These are phyloP conservation scores for Chiloscyllium punctatum DNA, from an alignment of 2,797 vertebrate genomes.

Conservation along the genomic window DNA sequence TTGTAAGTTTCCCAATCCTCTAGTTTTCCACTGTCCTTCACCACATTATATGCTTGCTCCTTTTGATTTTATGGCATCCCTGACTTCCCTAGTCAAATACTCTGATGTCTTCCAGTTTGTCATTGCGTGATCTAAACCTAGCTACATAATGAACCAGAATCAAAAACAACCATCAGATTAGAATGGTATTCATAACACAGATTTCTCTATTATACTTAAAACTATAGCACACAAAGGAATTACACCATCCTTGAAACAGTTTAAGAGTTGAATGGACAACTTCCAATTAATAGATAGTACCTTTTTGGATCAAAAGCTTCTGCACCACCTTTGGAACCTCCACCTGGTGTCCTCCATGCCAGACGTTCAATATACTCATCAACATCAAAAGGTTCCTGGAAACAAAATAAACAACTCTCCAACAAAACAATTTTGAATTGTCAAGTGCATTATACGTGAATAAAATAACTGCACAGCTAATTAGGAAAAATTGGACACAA, in stretches of 20 bases:
- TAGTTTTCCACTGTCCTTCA: no score
- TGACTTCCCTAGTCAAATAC: not conserved
- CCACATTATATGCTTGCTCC: no score
- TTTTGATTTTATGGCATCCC: no score
- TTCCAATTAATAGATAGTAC: slow-evolving; percentile 50
- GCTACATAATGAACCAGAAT: not conserved
- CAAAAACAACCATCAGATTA: not conserved
- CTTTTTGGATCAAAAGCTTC: slow-evolving; percentile 97
- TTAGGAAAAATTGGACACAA: not conserved
- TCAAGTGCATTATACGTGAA: not conserved
- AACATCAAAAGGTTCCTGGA: slow-evolving; percentile 94
- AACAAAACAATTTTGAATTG: not conserved
- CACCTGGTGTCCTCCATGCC: slow-evolving; percentile 96
- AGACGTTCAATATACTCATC: slow-evolving; percentile 98
- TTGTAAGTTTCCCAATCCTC: no score
- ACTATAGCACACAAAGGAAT: not conserved
- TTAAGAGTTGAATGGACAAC: not conserved
- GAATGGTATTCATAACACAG: not conserved
- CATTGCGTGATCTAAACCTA: not conserved
- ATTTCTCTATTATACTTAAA: not conserved
- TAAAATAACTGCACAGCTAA: not conserved
- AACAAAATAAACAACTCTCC: slow-evolving; percentile 24
- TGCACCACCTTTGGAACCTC: slow-evolving; percentile 90
- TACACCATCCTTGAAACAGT: not conserved
- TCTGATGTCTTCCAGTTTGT: not conserved